Evolutionary conservation across 53 echinoderm and acorn worm species (phyloP).

Genomic region (Apostichopus leukothele): DNA sequence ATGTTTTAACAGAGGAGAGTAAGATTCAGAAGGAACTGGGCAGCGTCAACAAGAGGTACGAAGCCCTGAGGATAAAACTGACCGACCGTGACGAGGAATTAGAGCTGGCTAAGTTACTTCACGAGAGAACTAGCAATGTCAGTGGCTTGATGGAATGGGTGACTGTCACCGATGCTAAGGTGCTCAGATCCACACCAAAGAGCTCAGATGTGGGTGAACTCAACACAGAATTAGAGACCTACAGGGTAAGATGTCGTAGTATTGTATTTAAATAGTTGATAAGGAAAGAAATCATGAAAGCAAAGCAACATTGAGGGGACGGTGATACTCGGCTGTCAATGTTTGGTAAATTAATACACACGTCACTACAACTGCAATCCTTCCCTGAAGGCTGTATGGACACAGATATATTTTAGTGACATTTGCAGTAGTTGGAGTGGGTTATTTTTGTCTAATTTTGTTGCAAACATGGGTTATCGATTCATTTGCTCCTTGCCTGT

Average conservation of each 20-base stretch:
- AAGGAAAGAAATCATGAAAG: no score
- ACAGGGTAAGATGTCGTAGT: slow-evolving; percentile 59
- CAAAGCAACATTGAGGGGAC: no score
- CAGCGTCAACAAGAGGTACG: slow-evolving; percentile 87
- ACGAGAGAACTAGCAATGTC: slow-evolving; percentile 86
- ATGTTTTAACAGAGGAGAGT: slow-evolving; percentile 66
- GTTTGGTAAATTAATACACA: no score
- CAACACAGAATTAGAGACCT: slow-evolving; percentile 73
- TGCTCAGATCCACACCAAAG: slow-evolving; percentile 76
- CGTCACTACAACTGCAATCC: no score
- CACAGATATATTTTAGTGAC: no score
- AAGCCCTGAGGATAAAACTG: slow-evolving; percentile 74
- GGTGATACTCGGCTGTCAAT: no score
- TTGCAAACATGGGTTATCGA: no score
- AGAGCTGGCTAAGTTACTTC: slow-evolving; percentile 73
- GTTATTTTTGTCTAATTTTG: no score
- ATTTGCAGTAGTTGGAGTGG: no score
- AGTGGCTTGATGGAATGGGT: slow-evolving; percentile 93
- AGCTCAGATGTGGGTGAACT: slow-evolving; percentile 79
- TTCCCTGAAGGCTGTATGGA: no score
- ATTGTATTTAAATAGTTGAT: no score
- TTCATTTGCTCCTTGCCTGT: no score
- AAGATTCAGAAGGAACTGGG: slow-evolving; percentile 75
- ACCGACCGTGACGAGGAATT: slow-evolving; percentile 90
- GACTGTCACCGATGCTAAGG: slow-evolving; percentile 80